phyloP scores from a whole-genome alignment of 2,113 vertebrate genomes.

The Calypte anna region DNA sequence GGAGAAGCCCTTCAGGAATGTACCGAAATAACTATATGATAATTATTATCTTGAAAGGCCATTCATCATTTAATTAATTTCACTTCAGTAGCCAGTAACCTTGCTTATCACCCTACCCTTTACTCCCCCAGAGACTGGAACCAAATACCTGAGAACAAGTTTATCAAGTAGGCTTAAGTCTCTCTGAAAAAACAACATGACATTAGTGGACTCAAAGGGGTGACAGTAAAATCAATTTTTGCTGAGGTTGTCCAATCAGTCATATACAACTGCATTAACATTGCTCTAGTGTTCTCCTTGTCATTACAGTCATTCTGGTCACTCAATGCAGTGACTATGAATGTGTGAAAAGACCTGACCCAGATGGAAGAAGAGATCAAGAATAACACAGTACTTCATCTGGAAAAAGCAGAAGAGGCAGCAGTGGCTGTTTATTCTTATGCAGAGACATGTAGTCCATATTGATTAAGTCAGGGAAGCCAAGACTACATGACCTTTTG shows the following conservation, averaged over 20 bases:
- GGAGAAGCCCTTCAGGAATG: neutral
- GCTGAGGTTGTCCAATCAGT: slow-evolving; percentile 75
- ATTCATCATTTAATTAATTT: slow-evolving; percentile 90
- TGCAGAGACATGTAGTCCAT: slow-evolving; percentile 51
- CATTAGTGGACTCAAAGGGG: slow-evolving; percentile 64
- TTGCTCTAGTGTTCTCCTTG: slow-evolving; percentile 58
- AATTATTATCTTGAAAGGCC: slow-evolving; percentile 79
- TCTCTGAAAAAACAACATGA: slow-evolving; percentile 75
- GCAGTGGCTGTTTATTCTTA: slow-evolving; percentile 55
- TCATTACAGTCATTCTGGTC: slow-evolving; percentile 54
- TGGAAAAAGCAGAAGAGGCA: slow-evolving; percentile 13
- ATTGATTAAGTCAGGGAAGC: slow-evolving; percentile 64
- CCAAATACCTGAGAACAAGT: slow-evolving; percentile 82
- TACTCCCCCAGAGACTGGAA: slow-evolving; percentile 69
- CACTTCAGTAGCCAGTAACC: slow-evolving; percentile 82
- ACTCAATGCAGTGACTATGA: slow-evolving; percentile 44
- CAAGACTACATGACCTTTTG: slow-evolving; percentile 67
- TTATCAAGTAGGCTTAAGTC: slow-evolving; percentile 80
- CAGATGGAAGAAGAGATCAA: slow-evolving; percentile 38
- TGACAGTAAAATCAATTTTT: slow-evolving; percentile 86
- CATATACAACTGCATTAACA: slow-evolving; percentile 62
- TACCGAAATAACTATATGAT: slow-evolving; percentile 38
- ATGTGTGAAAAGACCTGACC: slow-evolving; percentile 40
- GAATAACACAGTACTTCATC: slow-evolving; percentile 18
- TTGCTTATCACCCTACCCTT: slow-evolving; percentile 77